A percentile compares a stretch with the other conserved stretches of the same genome.
Conservation (phyloP, 2,888 invertebrate species). For the Abrostola triplasia region DNA sequence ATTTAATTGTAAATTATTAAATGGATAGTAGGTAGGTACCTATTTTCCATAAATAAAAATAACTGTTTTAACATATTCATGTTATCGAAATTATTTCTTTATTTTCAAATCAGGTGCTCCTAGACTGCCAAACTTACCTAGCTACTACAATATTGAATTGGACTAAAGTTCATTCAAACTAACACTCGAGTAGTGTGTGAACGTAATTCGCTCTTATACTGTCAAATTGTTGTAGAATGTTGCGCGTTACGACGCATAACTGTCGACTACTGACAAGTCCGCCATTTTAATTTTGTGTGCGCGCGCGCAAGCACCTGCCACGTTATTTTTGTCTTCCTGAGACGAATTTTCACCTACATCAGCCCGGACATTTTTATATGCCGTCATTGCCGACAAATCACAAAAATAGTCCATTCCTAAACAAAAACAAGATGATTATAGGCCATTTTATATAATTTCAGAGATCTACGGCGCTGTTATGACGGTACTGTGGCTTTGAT, state of each 20-base stretch:
- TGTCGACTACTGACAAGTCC: slow-evolving; percentile 72
- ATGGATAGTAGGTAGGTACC: too few species aligned
- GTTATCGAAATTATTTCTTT: too few species aligned
- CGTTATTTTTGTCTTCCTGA: slow-evolving; percentile 76
- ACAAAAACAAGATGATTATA: slow-evolving; percentile 86
- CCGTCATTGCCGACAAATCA: slow-evolving; percentile 83
- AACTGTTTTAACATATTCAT: too few species aligned
- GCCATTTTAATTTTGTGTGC: slow-evolving; percentile 76
- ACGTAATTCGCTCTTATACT: slow-evolving; percentile 66
- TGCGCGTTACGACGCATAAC: slow-evolving; percentile 73
- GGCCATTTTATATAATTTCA: slow-evolving; percentile 81
- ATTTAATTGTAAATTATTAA: too few species aligned
- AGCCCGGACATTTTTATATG: slow-evolving; percentile 79
- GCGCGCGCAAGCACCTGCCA: slow-evolving; percentile 73
- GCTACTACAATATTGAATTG: slow-evolving; percentile 60
- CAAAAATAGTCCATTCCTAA: slow-evolving; percentile 80
- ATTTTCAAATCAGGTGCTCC: too few species aligned
- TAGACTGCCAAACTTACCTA: background rate
- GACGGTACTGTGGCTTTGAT: slow-evolving; percentile 75
- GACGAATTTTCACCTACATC: slow-evolving; percentile 77
- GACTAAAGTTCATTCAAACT: slow-evolving; percentile 69
- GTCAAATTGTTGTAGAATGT: slow-evolving; percentile 73
- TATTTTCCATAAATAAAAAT: too few species aligned
- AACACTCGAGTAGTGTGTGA: slow-evolving; percentile 63
- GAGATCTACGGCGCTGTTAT: slow-evolving; percentile 79